These are phyloP conservation scores for Eurytoma californica DNA, from an alignment of 2,888 invertebrate species.

Conservation along the genomic window DNA sequence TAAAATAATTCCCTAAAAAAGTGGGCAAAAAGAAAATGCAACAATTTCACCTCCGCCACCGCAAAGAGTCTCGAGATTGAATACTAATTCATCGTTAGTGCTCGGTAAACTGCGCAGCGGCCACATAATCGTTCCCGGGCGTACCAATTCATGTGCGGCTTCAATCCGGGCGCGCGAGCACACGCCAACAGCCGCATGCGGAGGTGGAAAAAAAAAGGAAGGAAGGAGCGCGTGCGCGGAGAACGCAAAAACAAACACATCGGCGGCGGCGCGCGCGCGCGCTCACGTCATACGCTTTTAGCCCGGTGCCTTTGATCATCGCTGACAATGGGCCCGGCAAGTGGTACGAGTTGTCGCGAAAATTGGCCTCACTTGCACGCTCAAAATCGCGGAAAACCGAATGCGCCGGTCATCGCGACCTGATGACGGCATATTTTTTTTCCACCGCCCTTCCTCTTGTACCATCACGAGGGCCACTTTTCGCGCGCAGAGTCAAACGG, in stretches of 20 bases:
- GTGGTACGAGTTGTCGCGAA: slow-evolving; percentile 47
- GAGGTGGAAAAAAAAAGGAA: slow-evolving; percentile 1
- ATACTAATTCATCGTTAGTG: not conserved
- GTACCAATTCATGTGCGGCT: slow-evolving; percentile 28
- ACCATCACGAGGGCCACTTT: too few species aligned
- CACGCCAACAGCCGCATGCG: not conserved
- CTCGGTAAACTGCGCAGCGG: not conserved
- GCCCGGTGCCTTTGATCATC: slow-evolving; percentile 51
- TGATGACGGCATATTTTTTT: slow-evolving; percentile 10
- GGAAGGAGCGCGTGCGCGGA: slow-evolving; percentile 4
- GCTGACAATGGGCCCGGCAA: slow-evolving; percentile 47
- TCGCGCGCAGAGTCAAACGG: too few species aligned
- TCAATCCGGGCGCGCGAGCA: not conserved
- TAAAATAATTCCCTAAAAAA: too few species aligned
- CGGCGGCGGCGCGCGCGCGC: not conserved
- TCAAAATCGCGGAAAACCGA: slow-evolving; percentile 45
- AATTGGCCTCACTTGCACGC: slow-evolving; percentile 45
- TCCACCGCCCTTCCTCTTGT: not conserved
- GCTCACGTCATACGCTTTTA: slow-evolving; percentile 38
- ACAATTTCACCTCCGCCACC: too few species aligned
- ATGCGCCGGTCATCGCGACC: slow-evolving; percentile 38
- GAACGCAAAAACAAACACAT: slow-evolving; percentile 40
- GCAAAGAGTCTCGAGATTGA: not conserved
- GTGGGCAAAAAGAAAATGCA: too few species aligned
- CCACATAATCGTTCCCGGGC: slow-evolving; percentile 13